Conservation (phyloP, 2,797 vertebrate genomes). For the Antennarius maculatus region DNA sequence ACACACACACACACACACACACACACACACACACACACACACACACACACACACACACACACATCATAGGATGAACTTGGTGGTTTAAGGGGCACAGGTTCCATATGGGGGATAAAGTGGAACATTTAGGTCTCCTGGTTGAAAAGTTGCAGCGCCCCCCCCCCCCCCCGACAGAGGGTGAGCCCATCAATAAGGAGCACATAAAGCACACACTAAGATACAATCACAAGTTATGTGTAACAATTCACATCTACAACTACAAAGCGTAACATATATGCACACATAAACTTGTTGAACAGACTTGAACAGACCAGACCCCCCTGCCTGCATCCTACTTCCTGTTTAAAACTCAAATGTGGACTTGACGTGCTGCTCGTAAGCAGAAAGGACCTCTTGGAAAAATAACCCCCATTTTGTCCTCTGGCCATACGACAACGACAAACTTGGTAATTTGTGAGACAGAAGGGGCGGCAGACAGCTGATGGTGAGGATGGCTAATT, state of each 20-base stretch:
- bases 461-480: slow-evolving; percentile 74
- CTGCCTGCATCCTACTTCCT: slow-evolving; percentile 5
- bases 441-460: slow-evolving; percentile 73
- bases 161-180: slow-evolving; percentile 31
- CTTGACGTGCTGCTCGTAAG: slow-evolving; percentile 40
- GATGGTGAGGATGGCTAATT: slow-evolving; percentile 80
- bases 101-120: slow-evolving; percentile 40
- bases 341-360: slow-evolving; percentile 51
- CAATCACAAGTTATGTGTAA: slow-evolving; percentile 1
- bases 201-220: slow-evolving; percentile 28
- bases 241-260: slow-evolving; percentile 4
- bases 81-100: slow-evolving; percentile 57
- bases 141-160: slow-evolving; percentile 35
- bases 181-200: slow-evolving; percentile 17
- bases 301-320: not conserved
- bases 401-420: slow-evolving; percentile 48
- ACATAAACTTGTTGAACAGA: slow-evolving; percentile 50
- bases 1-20: slow-evolving; percentile 5
- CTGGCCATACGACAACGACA: slow-evolving; percentile 58
- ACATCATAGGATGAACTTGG: slow-evolving; percentile 55
- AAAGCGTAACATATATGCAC: slow-evolving; percentile 14
- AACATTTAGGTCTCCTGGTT: slow-evolving; percentile 54
- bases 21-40: slow-evolving; percentile 13
- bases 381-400: slow-evolving; percentile 55
- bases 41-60: slow-evolving; percentile 24